phyloP scores from a whole-genome alignment of 2,888 invertebrate species.

The Cheilosia impressa region DNA sequence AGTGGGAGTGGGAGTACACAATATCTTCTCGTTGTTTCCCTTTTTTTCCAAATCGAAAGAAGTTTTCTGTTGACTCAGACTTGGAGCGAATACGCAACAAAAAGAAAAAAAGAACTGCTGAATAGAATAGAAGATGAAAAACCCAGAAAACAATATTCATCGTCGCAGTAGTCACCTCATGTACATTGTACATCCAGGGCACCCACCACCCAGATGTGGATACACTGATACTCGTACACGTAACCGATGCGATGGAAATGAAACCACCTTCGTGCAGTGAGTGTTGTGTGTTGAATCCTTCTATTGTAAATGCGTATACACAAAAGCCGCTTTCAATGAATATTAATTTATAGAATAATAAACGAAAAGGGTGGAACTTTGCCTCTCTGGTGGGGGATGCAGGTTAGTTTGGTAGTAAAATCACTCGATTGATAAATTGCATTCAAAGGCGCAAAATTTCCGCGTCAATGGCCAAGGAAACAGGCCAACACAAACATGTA shows the following conservation, averaged over 20 bases:
- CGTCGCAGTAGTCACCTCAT: not conserved
- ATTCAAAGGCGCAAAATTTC: not conserved
- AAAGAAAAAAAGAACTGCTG: not conserved
- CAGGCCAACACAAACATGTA: not conserved
- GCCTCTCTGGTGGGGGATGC: no score
- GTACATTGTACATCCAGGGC: not conserved
- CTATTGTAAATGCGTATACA: not conserved
- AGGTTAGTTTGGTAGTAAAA: slow-evolving; percentile 2
- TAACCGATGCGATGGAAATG: not conserved
- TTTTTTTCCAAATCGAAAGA: slow-evolving; percentile 6
- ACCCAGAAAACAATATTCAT: not conserved
- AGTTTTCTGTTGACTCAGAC: not conserved
- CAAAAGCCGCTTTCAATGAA: not conserved
- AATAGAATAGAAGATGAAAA: not conserved
- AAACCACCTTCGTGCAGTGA: slow-evolving; percentile 3
- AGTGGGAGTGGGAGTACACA: slow-evolving; percentile 18
- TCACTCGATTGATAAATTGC: not conserved
- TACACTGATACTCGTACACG: not conserved
- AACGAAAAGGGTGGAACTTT: not conserved
- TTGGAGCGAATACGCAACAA: not conserved
- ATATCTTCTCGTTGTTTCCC: no score
- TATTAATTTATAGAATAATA: slow-evolving; percentile 16
- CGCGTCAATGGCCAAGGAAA: not conserved
- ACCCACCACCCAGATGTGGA: not conserved
- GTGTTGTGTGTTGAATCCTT: not conserved